Percentiles rank a stretch among this genome's conserved stretches.
Conservation (phyloP, 1,140 invertebrate genomes). For the Bombus pascuorum region DNA sequence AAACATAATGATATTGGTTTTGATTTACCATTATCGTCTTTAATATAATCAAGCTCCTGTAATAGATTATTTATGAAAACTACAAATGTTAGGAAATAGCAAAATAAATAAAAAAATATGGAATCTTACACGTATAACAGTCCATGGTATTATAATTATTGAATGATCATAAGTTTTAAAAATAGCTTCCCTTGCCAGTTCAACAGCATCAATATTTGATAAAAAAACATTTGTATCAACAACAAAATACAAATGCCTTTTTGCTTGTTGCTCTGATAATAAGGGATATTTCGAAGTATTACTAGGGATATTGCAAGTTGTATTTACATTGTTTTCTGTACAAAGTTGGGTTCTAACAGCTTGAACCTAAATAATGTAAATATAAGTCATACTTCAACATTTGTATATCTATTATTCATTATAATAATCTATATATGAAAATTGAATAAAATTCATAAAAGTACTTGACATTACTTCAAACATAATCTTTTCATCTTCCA, state of each 20-base stretch:
- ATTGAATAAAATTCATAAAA: not conserved
- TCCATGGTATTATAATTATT: conserved; percentile 79
- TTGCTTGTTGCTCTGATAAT: conserved; percentile 26
- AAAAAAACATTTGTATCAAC: conserved; percentile 82
- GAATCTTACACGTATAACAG: conserved; percentile 75
- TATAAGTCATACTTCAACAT: not conserved
- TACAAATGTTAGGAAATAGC: not conserved
- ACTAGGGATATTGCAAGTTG: conserved; percentile 24
- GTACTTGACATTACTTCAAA: conserved; percentile 64
- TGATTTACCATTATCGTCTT: conserved; percentile 69
- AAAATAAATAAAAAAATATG: conserved; percentile 6
- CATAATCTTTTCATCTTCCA: conserved; percentile 76
- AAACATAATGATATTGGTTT: conserved; percentile 58
- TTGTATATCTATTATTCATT: not conserved
- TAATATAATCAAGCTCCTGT: conserved; percentile 80
- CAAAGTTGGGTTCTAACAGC: conserved; percentile 70
- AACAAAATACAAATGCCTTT: conserved; percentile 73
- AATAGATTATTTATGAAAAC: conserved; percentile 36
- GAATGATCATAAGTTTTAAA: conserved; percentile 73
- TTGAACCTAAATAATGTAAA: conserved; percentile 66
- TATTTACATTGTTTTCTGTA: conserved; percentile 6
- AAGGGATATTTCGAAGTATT: conserved; percentile 52
- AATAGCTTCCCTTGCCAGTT: conserved; percentile 65
- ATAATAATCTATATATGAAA: not conserved
- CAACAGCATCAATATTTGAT: conserved; percentile 71